Evolutionary conservation across 1,140 invertebrate species (phyloP).

Genomic region (Ptiloglossa arizonensis): DNA sequence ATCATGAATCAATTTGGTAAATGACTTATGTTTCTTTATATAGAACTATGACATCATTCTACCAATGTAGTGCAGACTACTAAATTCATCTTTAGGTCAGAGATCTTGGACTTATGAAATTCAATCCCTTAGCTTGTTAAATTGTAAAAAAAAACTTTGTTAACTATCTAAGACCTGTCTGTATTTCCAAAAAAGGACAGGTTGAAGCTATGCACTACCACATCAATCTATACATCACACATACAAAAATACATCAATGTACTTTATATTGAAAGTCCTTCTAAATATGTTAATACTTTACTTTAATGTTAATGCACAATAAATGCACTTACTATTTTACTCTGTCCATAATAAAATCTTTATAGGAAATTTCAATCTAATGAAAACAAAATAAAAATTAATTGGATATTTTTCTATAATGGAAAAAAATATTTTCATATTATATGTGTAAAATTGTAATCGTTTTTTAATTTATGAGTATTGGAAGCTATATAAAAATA

Average conservation of each 20-base stretch:
- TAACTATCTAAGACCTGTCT: neutral
- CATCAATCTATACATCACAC: slow-evolving; percentile 46
- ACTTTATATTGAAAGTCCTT: neutral
- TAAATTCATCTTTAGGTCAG: slow-evolving; percentile 53
- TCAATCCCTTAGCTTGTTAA: slow-evolving; percentile 33
- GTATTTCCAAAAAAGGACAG: slow-evolving; percentile 58
- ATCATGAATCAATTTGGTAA: slow-evolving; percentile 22
- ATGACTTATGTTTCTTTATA: slow-evolving; percentile 62
- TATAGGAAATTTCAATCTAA: neutral
- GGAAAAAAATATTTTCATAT: slow-evolving; percentile 27
- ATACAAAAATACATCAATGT: slow-evolving; percentile 5
- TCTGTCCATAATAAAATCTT: neutral
- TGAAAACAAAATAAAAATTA: neutral
- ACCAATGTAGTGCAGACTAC: slow-evolving; percentile 54
- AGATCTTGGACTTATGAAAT: slow-evolving; percentile 41
- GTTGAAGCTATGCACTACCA: slow-evolving; percentile 8
- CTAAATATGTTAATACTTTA: slow-evolving; percentile 14
- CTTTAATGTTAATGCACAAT: slow-evolving; percentile 1
- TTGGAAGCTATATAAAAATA: neutral
- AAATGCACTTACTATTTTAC: neutral
- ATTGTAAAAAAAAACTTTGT: slow-evolving; percentile 12
- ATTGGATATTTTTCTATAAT: neutral
- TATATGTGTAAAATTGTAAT: neutral
- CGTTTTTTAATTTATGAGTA: too few relatives aligned
- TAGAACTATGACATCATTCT: slow-evolving; percentile 72